Conservation (phyloP, 2,113 vertebrate genomes). For the Anhinga anhinga region DNA sequence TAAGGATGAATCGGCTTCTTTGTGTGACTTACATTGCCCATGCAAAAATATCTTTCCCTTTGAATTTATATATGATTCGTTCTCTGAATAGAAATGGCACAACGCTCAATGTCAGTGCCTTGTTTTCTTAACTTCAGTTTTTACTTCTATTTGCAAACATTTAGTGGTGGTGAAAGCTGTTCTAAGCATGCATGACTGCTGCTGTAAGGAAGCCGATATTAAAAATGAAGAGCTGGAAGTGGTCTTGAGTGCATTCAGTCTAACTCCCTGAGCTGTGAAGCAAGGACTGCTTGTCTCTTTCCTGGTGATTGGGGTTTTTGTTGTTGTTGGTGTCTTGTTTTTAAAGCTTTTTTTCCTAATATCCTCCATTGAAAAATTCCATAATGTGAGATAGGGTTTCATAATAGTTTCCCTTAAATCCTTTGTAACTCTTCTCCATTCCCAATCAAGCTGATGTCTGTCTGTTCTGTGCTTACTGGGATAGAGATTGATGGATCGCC, state of each 20-base stretch:
- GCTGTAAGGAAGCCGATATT: neutral
- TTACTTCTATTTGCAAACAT: neutral
- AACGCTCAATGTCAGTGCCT: neutral
- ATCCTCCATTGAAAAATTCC: neutral
- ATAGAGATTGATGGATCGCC: neutral
- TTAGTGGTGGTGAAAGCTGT: neutral
- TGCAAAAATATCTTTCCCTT: neutral
- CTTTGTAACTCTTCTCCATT: neutral
- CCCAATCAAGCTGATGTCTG: neutral
- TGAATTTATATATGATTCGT: neutral
- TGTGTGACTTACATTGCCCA: neutral
- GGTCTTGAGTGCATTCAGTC: neutral
- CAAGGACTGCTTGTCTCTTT: neutral
- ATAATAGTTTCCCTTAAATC: neutral
- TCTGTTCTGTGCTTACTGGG: neutral
- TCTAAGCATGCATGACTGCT: neutral
- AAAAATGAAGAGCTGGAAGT: neutral
- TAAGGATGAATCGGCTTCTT: neutral
- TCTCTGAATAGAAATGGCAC: neutral
- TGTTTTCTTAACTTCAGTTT: neutral
- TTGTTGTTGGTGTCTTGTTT: neutral
- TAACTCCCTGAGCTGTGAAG: neutral
- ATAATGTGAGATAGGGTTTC: neutral
- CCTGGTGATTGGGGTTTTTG: neutral
- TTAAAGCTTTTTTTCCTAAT: neutral